Conservation (phyloP, 2,888 invertebrate genomes). For the Nomada fucata region DNA sequence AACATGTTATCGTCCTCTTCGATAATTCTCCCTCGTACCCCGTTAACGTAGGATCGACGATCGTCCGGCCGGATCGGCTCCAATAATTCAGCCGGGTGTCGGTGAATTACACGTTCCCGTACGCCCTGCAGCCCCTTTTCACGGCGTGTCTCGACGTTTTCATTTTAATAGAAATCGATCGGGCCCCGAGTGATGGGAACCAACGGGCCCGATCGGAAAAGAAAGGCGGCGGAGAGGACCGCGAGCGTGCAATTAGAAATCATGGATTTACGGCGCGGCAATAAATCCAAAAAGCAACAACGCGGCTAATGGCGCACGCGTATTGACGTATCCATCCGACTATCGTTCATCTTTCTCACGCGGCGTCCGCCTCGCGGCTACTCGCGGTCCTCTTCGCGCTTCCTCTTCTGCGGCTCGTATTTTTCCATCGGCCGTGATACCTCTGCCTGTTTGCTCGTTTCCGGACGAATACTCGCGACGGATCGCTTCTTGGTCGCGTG, state of each 20-base stretch:
- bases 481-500: background rate
- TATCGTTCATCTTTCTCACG: slow-evolving; percentile 79
- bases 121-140: slow-evolving; percentile 27
- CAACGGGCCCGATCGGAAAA: background rate
- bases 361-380: slow-evolving; percentile 65
- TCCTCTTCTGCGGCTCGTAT: background rate
- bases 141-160: slow-evolving; percentile 48
- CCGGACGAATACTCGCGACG: too few relatives aligned
- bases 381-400: slow-evolving; percentile 32
- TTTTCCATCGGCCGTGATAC: background rate
- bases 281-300: slow-evolving; percentile 72
- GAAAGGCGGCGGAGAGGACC: slow-evolving; percentile 21
- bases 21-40: background rate
- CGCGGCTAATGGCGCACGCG: slow-evolving; percentile 72
- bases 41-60: background rate
- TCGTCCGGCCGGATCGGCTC: slow-evolving; percentile 24
- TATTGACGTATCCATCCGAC: slow-evolving; percentile 74
- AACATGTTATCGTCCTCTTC: background rate
- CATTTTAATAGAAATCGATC: slow-evolving; percentile 66
- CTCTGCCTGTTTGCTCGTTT: background rate
- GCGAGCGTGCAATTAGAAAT: slow-evolving; percentile 76
- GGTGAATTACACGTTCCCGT: slow-evolving; percentile 51
- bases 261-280: slow-evolving; percentile 70
- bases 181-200: slow-evolving; percentile 7
- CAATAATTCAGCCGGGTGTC: slow-evolving; percentile 53